phyloP scores from a whole-genome alignment of 23 tunicate species.

The Corella eumyota region DNA sequence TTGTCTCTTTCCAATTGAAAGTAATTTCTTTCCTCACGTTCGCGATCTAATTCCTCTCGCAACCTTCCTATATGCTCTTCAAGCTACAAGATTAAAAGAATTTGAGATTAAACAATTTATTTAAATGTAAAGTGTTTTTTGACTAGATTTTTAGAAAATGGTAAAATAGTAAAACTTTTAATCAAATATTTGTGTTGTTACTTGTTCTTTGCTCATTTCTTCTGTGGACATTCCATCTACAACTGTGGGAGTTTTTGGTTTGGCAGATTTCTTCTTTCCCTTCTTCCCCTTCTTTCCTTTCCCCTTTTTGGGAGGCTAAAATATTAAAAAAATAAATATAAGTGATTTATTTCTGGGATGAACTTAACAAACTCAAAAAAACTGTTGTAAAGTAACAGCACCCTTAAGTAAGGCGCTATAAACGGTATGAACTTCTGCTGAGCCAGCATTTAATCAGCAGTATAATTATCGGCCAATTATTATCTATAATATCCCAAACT shows the following conservation, averaged over 20 bases:
- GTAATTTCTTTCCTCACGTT: slow-evolving; percentile 93
- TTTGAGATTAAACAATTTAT: background rate
- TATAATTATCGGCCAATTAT: too few species aligned
- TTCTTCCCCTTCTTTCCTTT: slow-evolving; percentile 90
- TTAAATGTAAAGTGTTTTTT: background rate
- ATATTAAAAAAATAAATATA: too few species aligned
- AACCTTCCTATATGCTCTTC: slow-evolving; percentile 87
- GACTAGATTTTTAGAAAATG: too few species aligned
- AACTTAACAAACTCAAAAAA: too few species aligned
- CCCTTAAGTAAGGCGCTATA: too few species aligned
- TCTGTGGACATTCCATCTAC: slow-evolving; percentile 97
- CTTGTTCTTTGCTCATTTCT: slow-evolving; percentile 93
- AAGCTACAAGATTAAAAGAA: slow-evolving; percentile 25
- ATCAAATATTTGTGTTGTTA: too few species aligned
- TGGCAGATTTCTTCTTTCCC: slow-evolving; percentile 57
- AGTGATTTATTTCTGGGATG: too few species aligned
- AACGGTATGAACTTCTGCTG: too few species aligned
- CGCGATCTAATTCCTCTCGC: slow-evolving; percentile 88
- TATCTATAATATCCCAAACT: too few species aligned
- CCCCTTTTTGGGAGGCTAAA: slow-evolving; percentile 85
- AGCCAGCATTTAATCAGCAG: too few species aligned
- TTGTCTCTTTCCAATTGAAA: slow-evolving; percentile 97
- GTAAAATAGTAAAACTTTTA: too few species aligned
- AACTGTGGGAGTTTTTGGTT: slow-evolving; percentile 86
- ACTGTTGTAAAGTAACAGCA: too few species aligned